Evolutionary conservation across 37 sponge, comb jelly and placozoan species (phyloP).

Genomic region (Lycopodina hypogea): DNA sequence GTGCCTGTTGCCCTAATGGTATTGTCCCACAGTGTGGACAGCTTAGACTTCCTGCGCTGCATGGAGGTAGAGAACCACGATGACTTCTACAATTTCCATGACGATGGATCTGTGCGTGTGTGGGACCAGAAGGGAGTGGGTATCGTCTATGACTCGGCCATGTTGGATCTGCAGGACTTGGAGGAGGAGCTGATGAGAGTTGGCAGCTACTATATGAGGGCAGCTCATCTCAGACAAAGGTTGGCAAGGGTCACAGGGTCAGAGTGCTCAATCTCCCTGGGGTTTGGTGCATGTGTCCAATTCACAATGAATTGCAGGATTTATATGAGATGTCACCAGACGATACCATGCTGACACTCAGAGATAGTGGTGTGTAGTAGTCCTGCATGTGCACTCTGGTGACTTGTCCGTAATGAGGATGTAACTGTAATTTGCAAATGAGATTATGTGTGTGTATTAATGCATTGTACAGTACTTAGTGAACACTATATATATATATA

Average conservation of each 20-base stretch:
- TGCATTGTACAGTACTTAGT: too few species aligned
- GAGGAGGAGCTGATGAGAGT: conserved; percentile 58
- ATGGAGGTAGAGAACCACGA: conserved; percentile 75
- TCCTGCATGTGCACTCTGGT: too few species aligned
- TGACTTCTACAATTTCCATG: conserved; percentile 61
- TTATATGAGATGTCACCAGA: too few species aligned
- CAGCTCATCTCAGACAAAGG: neutral
- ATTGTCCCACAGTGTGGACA: conserved; percentile 30
- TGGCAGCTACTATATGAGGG: conserved; percentile 54
- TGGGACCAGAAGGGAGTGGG: conserved; percentile 48
- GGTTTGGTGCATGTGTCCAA: too few species aligned
- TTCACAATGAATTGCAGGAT: too few species aligned
- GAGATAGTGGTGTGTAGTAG: too few species aligned
- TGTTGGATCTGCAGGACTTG: conserved; percentile 39
- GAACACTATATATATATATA: too few species aligned
- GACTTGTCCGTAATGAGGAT: too few species aligned
- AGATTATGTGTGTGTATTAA: too few species aligned
- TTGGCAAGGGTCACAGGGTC: neutral
- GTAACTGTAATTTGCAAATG: too few species aligned
- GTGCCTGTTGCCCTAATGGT: too few species aligned
- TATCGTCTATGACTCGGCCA: conserved; percentile 63
- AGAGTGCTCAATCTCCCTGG: neutral
- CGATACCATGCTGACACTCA: too few species aligned
- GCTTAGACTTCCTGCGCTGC: conserved; percentile 58
- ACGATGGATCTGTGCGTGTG: conserved; percentile 43